phyloP scores from a whole-genome alignment of 2,797 vertebrate genomes.

The Cichlasoma orientale region DNA sequence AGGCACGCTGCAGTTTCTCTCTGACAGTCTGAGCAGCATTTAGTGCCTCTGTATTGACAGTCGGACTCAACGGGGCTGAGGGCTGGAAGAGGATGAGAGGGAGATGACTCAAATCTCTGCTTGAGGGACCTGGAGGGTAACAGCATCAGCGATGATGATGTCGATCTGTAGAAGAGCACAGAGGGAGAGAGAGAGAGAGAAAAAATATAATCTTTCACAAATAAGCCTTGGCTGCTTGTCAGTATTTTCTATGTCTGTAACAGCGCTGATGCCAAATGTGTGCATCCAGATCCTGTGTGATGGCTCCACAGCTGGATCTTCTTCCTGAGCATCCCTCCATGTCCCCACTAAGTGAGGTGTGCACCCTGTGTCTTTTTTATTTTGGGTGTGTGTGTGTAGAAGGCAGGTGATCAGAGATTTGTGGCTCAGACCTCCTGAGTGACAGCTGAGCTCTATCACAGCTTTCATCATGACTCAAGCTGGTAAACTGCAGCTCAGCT shows the following conservation, averaged over 20 bases:
- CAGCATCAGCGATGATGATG: conserved; percentile 42
- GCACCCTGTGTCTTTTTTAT: neutral
- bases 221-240: conserved; percentile 29
- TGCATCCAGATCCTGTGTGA: neutral
- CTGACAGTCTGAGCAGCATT: conserved; percentile 45
- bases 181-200: neutral
- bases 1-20: conserved; percentile 24
- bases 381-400: neutral
- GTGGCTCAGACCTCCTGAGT: conserved; percentile 42
- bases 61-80: conserved; percentile 22
- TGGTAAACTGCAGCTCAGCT: conserved; percentile 54
- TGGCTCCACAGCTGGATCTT: neutral
- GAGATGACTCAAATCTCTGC: conserved; percentile 61
- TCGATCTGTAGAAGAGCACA: conserved; percentile 32
- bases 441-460: conserved; percentile 60
- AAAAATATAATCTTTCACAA: conserved; percentile 40
- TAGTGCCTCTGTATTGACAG: conserved; percentile 47
- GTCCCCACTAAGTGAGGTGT: neutral
- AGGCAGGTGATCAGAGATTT: conserved; percentile 39
- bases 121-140: conserved; percentile 43
- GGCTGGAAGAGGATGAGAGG: conserved; percentile 53
- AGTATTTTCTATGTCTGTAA: conserved; percentile 5
- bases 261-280: neutral
- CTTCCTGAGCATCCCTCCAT: neutral
- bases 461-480: conserved; percentile 60